These are phyloP conservation scores for Henicopernis longicauda DNA, from an alignment of 2,113 vertebrate genomes.

Conservation along the genomic window DNA sequence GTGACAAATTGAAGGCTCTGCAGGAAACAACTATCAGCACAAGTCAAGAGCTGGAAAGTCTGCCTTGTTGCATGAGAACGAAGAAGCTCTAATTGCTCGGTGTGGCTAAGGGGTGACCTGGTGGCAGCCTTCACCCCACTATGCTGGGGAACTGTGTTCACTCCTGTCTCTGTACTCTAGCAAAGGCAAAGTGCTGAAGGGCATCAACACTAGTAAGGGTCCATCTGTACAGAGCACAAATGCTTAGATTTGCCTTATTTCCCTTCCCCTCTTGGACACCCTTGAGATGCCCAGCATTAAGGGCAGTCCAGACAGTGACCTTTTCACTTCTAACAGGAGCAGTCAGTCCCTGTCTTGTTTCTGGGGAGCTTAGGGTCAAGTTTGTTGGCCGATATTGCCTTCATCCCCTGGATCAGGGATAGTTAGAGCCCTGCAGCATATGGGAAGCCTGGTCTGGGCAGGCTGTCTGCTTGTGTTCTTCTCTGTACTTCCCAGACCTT, in stretches of 20 bases:
- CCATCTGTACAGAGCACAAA: not conserved
- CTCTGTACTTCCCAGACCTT: not conserved
- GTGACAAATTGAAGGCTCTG: not conserved
- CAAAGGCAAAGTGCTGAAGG: not conserved
- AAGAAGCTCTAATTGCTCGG: not conserved
- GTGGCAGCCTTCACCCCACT: not conserved
- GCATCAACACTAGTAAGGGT: not conserved
- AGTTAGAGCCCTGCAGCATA: not conserved
- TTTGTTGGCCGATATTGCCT: not conserved
- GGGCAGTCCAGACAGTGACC: not conserved
- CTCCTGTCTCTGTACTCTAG: not conserved
- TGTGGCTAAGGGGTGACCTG: not conserved
- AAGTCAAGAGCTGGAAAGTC: not conserved
- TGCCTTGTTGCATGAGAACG: rapidly evolving
- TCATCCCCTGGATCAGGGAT: not conserved
- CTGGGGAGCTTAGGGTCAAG: not conserved
- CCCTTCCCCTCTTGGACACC: not conserved
- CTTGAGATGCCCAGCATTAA: not conserved
- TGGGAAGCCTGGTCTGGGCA: not conserved
- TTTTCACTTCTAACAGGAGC: not conserved
- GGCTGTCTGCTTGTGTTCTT: not conserved
- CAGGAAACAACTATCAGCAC: not conserved
- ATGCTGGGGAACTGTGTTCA: no score
- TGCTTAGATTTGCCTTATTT: not conserved
- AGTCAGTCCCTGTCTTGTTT: not conserved